Base-by-base conservation (phyloP, 2,888 invertebrate species). In the Leucoptera coffeella region DNA sequence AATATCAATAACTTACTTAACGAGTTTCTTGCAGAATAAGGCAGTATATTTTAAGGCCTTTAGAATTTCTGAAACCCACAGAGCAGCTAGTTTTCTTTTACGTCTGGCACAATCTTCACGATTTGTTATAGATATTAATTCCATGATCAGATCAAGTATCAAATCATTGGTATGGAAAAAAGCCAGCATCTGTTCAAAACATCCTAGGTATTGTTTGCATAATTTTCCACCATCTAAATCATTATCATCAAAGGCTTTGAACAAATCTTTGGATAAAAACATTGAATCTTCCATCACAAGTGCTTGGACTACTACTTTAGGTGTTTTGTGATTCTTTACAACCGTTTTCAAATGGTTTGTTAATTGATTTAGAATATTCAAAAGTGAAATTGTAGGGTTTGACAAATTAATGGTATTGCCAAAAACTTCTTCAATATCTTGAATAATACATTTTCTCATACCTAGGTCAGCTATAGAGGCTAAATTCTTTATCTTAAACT, bases 151-250 rank as follows among this genome's bases (percentile, higher is more conserved):
- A 6, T 55, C 43, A 26, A 67, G 42, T 24, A 80, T 38, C 23
- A 77, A 41, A 31, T 72, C 59, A 42, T 65, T 60, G 14, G 62
- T 56, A 35, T 75, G 72, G 9, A 81, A 40, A 31, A 73, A 57
- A 26, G 51, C 49, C 8, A 78, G 48, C 25, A 78, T 45, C n/a
- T 60, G 52, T 45, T 72, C 61, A 74, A 80, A 80, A 43, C 57
- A 58, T 32, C 54, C 47, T 8, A 59, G 39, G 45, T 61, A 67
- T 23, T 41, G 41, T 27, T 31, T 41, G 32, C 38, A 42, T 9
- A 67, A 40, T 14, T 39, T 42, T 23, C 39, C 47, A 2, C 32
- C 38, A 25, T 39, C 39, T 27, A 50, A 48, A 15, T 50, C 40
- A 27, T 35, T 38, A 23, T 40, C 37, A 32, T 49, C 44, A 10